Conservation (phyloP, 2,797 vertebrate species). For the Protonibea diacanthus region DNA sequence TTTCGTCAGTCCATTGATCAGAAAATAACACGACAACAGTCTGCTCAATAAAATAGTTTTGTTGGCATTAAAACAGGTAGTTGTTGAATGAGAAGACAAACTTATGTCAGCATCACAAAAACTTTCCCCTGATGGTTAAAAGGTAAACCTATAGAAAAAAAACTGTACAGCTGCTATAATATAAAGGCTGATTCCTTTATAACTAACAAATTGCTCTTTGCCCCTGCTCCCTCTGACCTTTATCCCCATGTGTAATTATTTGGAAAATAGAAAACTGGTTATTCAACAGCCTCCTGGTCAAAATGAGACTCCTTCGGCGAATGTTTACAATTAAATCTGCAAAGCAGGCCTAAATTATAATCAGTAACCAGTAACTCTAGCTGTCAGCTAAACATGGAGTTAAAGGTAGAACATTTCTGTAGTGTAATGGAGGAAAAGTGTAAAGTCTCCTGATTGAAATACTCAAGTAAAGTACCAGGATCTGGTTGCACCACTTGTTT, state of each 20-base stretch:
- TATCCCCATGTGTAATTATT: not conserved
- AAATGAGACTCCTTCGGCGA: not conserved
- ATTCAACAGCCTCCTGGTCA: not conserved
- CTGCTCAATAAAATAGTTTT: not conserved
- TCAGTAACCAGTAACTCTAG: not conserved
- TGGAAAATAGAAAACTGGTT: not conserved
- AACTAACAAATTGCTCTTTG: not conserved
- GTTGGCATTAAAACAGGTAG: not conserved
- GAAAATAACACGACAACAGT: not conserved
- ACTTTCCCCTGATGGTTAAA: not conserved
- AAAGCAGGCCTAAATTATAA: not conserved
- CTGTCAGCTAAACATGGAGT: slow-evolving; percentile 1
- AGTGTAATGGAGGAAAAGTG: not conserved
- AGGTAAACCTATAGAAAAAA: not conserved
- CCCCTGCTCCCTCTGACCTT: not conserved
- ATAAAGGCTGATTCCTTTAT: not conserved
- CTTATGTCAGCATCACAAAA: not conserved
- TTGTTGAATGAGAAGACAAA: not conserved
- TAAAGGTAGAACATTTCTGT: not conserved
- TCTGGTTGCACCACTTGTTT: not conserved
- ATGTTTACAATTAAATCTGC: not conserved
- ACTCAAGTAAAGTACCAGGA: not conserved
- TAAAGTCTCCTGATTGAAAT: not conserved
- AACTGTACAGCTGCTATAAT: not conserved
- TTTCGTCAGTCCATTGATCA: not conserved